A percentile compares a stretch with the other conserved stretches of the same genome.
These are phyloP conservation scores for Oscheius myriophilus DNA, from an alignment of 2,888 invertebrate species.

Conservation along the genomic window DNA sequence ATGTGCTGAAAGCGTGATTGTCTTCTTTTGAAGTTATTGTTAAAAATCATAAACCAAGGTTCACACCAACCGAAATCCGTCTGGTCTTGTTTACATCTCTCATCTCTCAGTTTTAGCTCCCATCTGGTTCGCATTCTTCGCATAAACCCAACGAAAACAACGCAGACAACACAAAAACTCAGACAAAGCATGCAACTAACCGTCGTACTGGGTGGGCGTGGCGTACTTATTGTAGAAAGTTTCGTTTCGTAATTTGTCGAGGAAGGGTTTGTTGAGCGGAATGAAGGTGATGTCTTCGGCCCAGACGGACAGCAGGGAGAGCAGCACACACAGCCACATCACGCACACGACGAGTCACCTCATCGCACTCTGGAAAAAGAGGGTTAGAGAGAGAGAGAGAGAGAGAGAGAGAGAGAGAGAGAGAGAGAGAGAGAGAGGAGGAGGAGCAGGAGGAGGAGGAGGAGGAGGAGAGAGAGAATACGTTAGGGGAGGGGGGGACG, in stretches of 20 bases:
- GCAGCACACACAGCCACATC: conserved; percentile 23
- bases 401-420: conserved; percentile 26
- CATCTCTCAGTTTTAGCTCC: no score
- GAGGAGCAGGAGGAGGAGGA: conserved; percentile 17
- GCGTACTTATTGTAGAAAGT: conserved; percentile 65
- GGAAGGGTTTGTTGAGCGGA: conserved; percentile 57
- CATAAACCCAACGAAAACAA: conserved; percentile 1
- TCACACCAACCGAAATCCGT: no score
- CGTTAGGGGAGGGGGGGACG: conserved; percentile 4
- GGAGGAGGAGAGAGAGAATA: conserved; percentile 26
- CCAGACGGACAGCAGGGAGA: conserved; percentile 29
- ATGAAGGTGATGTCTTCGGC: conserved; percentile 50
- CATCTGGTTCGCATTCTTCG: no score
- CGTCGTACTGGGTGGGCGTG: conserved; percentile 67
- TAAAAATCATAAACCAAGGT: no score
- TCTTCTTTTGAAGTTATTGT: no score
- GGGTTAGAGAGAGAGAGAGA: not conserved
- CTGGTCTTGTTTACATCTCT: no score
- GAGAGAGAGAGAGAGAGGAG: conserved; percentile 25
- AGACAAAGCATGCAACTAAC: conserved; percentile 37
- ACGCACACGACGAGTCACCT: conserved; percentile 13
- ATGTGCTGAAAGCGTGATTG: no score
- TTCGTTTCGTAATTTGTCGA: conserved; percentile 60
- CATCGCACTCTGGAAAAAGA: conserved; percentile 29
- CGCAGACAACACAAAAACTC: conserved; percentile 10